Percentiles rank a stretch among this genome's conserved stretches.
These are phyloP conservation scores for Coccyzus lansbergi DNA, from an alignment of 2,797 vertebrate species.

Conservation along the genomic window DNA sequence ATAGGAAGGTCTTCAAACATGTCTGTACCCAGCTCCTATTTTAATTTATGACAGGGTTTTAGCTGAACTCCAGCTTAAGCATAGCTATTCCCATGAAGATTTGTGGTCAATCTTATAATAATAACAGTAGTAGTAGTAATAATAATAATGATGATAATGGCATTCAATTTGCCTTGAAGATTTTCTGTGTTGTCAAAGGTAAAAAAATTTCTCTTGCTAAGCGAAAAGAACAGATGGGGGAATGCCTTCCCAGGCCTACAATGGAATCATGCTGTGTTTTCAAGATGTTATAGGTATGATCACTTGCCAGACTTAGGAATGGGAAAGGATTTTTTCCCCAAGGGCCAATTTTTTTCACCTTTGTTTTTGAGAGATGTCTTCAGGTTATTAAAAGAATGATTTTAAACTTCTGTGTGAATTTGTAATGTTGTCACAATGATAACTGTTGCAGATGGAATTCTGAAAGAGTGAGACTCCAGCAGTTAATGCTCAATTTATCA, in stretches of 20 bases:
- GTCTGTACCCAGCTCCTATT: background rate
- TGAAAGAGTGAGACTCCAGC: background rate
- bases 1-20: background rate
- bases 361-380: background rate
- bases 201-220: background rate
- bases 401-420: background rate
- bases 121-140: background rate
- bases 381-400: background rate
- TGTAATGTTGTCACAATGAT: background rate
- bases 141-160: too few species aligned
- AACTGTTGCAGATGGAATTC: background rate
- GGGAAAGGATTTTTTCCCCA: background rate
- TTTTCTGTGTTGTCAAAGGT: background rate
- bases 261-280: background rate
- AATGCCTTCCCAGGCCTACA: constrained; percentile 7
- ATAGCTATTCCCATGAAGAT: background rate
- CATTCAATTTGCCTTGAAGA: background rate
- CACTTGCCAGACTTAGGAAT: background rate
- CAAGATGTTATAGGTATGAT: constrained; percentile 3
- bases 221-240: constrained; percentile 19
- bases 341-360: background rate
- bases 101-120: background rate
- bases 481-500: background rate
- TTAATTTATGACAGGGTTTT: background rate
- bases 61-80: background rate